Evolutionary conservation across 2,888 invertebrate genomes (phyloP).

Genomic region (Phragmatobia fuliginosa): DNA sequence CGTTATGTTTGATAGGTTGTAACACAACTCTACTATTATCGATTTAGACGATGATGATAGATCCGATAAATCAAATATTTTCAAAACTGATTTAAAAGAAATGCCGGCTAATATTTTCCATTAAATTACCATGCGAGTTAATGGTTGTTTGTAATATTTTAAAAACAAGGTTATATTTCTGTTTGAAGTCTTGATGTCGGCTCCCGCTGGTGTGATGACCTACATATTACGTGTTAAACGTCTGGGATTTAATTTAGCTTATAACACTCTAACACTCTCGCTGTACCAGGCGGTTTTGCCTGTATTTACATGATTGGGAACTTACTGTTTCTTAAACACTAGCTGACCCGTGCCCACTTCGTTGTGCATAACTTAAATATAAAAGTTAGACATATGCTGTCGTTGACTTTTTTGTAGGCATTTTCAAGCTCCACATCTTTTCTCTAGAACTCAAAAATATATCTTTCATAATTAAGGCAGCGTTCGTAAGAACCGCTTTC

Average conservation of each 20-base stretch:
- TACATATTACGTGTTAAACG: background rate
- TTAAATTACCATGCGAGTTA: background rate
- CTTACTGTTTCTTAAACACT: no score
- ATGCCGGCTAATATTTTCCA: background rate
- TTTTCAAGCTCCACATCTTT: no score
- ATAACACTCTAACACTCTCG: background rate
- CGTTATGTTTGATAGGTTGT: background rate
- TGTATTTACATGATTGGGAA: background rate
- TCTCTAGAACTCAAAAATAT: no score
- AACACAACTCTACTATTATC: background rate
- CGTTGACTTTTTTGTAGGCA: no score
- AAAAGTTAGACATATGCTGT: no score
- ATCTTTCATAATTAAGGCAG: no score
- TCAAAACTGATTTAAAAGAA: background rate
- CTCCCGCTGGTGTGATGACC: background rate
- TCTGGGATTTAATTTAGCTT: background rate
- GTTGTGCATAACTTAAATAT: no score
- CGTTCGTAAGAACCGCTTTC: no score
- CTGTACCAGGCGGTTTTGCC: background rate
- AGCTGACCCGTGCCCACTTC: no score
- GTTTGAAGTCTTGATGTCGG: background rate
- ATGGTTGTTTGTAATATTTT: slow-evolving; percentile 13
- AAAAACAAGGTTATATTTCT: background rate
- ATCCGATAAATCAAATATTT: background rate
- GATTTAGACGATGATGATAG: background rate